Base-by-base conservation (phyloP, 1,140 invertebrate species). In the Antheraea mylitta region DNA sequence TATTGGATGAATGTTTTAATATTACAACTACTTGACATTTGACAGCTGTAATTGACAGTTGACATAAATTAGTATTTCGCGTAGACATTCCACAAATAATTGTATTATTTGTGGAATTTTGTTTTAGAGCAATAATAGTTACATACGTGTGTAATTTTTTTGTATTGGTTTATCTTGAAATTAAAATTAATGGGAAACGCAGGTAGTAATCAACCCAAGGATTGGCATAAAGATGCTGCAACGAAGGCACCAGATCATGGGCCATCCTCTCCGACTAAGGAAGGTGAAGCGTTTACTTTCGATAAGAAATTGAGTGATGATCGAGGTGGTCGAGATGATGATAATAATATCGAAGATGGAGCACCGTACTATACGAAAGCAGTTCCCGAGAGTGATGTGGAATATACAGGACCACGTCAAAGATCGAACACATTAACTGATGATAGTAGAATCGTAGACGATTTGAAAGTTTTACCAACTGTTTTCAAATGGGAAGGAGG, bases 401-500 rank as follows among this genome's bases (percentile, higher is more conserved):
- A 94, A 38, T 93, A 90, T 69, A 77, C 72, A 91, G 93, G 84
- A 18, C 93, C 93, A 38, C 90, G 96, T 45, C 95, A 94, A 68
- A 92, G 96, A 67, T 95, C 96, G 18, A 96, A 95, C 72, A 96
- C 96, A 48, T 93, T 96, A 18, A 95, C 95, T 13, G 95, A 95
- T 80, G 94, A 94, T 66, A 94, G 93, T 75, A 93, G 94, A 86
- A 79, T 76, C 70, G 79, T 72, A 66, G 91, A 83, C 69, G 91
- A 89, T 63, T 86, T 92, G 66, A 95, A 96, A 90, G 96, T 96
- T 18, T 93, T 99, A 73, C 98, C 98, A 5, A 99, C 98, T 38
- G 98, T 99, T n/a, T 98, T 99, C 83, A 98, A 98, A 88, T 98
- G 97, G 97, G 97, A 98, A 93, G 97, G 98, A 53, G 98, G 98